Evolutionary conservation across 1,140 invertebrate genomes (phyloP).

Genomic region (Diorhabda carinulata): DNA sequence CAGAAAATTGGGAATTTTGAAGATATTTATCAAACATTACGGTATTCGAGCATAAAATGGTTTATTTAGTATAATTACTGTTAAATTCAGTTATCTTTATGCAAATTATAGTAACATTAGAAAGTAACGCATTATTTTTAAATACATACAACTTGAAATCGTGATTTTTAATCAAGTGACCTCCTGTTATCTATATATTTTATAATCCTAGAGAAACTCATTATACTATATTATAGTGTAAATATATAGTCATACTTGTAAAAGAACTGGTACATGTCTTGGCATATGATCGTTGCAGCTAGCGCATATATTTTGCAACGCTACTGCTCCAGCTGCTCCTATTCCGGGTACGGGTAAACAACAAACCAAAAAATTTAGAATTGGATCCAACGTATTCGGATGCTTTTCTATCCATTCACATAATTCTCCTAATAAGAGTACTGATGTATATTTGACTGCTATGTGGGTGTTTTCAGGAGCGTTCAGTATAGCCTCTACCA

Average conservation of each 20-base stretch:
- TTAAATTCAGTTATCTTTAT: too few relatives aligned
- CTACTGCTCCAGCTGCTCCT: constrained; percentile 71
- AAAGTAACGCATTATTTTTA: too few relatives aligned
- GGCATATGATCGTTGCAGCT: constrained; percentile 77
- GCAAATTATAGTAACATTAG: too few relatives aligned
- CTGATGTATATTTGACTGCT: constrained; percentile 83
- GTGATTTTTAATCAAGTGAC: too few relatives aligned
- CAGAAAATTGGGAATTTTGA: background rate
- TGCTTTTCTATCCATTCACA: constrained; percentile 94
- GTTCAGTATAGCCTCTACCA: constrained; percentile 84
- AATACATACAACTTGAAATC: too few relatives aligned
- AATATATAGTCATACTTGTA: constrained; percentile 41
- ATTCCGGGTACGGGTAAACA: constrained; percentile 72
- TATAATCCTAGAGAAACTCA: too few relatives aligned
- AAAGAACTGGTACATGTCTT: constrained; percentile 73
- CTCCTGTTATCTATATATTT: too few relatives aligned
- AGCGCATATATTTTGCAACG: constrained; percentile 71
- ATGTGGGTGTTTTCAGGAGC: constrained; percentile 82
- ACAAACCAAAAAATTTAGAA: constrained; percentile 73
- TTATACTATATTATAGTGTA: too few relatives aligned
- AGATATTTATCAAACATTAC: too few relatives aligned
- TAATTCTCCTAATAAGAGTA: constrained; percentile 86
- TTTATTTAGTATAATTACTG: too few relatives aligned
- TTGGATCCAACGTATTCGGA: constrained; percentile 71
- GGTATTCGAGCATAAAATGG: too few relatives aligned